Evolutionary conservation across 2,113 vertebrate genomes (phyloP).

Genomic region (Colius striatus): DNA sequence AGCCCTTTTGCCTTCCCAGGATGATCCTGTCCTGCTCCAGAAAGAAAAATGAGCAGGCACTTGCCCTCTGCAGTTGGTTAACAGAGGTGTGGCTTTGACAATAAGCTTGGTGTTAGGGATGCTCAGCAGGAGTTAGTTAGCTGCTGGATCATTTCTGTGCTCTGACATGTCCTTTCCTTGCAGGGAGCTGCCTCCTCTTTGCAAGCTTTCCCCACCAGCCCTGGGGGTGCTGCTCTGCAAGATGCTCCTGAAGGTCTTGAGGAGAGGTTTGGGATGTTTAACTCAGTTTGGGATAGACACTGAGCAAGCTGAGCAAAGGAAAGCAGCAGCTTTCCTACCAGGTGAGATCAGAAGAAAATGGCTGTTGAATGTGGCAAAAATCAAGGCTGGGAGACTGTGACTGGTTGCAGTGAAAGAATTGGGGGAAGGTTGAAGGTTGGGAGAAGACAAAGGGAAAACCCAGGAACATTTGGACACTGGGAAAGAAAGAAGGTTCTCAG

Average conservation of each 20-base stretch:
- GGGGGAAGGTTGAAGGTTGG: background rate
- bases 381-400: background rate
- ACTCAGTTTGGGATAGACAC: background rate
- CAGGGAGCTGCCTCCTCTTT: background rate
- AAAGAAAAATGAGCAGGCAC: background rate
- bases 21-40: background rate
- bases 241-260: background rate
- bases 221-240: background rate
- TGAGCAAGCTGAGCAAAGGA: background rate
- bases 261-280: background rate
- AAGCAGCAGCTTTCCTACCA: background rate
- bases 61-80: background rate
- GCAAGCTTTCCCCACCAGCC: background rate
- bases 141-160: background rate
- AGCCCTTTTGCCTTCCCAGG: background rate
- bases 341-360: background rate
- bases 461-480: background rate
- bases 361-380: background rate
- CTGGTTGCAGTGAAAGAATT: background rate
- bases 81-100: background rate
- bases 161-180: background rate
- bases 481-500: background rate
- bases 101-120: background rate
- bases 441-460: background rate
- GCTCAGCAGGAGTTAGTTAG: background rate